Base-by-base conservation (phyloP, 1,140 invertebrate species). In the Pachypeltis micranthus region DNA sequence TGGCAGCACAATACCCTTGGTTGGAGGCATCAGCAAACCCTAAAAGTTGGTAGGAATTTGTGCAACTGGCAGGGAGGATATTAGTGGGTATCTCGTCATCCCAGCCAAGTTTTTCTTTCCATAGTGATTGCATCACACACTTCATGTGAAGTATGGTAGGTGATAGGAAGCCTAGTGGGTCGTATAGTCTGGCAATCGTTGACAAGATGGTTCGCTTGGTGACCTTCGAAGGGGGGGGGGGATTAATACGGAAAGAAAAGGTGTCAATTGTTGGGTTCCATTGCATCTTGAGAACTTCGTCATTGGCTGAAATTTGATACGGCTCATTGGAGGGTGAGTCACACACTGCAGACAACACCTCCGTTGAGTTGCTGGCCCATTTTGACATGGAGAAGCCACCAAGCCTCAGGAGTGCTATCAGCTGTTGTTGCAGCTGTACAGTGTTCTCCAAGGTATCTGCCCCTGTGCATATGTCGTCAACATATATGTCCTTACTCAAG, bases 111-210 rank as follows among this genome's bases (percentile, higher is more conserved):
- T 71, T 68, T 29, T 26, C 25, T 44, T n/a, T n/a, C n/a, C n/a
- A n/a, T n/a, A n/a, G n/a, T n/a, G n/a, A n/a, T n/a, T n/a, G n/a
- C n/a, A n/a, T 21, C 0, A 66, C 3, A 1, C 28, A 2, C 67
- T 78, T 79, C 1, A 72, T 67, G 25, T 57, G 63, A 1, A 71
- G 67, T 1, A 69, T 67, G 3, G 74, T 55, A 2, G 75, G 73
- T 0, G 70, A 64, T 0, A 76, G 23, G 67, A 72, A 73, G 0
- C 75, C 73, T 3, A 77, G 29, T 0, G 74, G 75, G 65, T 77
- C 75, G 65, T 72, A 78, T 26, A 78, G 65, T 19, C 69, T 70
- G 10, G 66, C 63, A 1, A 73, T 71, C 0, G 66, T 64, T 1
- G 73, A 74, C 12, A 76, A 31, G 0, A 74, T 24, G 2, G 28